phyloP scores from a whole-genome alignment of 2,888 invertebrate species.

The Pelosia muscerda region DNA sequence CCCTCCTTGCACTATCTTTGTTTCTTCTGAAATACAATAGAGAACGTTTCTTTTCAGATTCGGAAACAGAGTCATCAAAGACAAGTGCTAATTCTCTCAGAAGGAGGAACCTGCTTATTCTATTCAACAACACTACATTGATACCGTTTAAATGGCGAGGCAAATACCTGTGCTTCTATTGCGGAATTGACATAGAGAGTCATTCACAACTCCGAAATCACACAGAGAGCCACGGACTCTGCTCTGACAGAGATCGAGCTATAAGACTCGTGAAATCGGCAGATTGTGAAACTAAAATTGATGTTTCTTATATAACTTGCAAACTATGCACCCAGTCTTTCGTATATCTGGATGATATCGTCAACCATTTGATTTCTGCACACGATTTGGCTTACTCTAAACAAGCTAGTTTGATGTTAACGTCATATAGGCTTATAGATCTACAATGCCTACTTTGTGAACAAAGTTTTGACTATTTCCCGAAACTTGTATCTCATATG shows the following conservation, averaged over 20 bases:
- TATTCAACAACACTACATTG: slow-evolving; percentile 78
- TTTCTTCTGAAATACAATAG: slow-evolving; percentile 66
- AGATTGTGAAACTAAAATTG: slow-evolving; percentile 75
- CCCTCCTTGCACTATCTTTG: slow-evolving; percentile 30
- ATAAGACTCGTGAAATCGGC: slow-evolving; percentile 66
- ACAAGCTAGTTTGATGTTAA: slow-evolving; percentile 59
- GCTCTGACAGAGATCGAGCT: slow-evolving; percentile 63
- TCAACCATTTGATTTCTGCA: slow-evolving; percentile 61
- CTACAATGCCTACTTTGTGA: slow-evolving; percentile 70
- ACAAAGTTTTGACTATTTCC: slow-evolving; percentile 60
- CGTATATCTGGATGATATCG: slow-evolving; percentile 39
- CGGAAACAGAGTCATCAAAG: slow-evolving; percentile 61
- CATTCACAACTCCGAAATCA: slow-evolving; percentile 64
- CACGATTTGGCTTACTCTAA: slow-evolving; percentile 66
- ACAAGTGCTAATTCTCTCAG: slow-evolving; percentile 53
- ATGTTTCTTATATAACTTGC: slow-evolving; percentile 71
- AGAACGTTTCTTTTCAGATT: slow-evolving; percentile 79
- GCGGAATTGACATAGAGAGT: slow-evolving; percentile 64
- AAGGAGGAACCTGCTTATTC: slow-evolving; percentile 66
- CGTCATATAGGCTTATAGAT: slow-evolving; percentile 66
- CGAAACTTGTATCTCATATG: slow-evolving; percentile 68
- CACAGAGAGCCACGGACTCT: slow-evolving; percentile 66
- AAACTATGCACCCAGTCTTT: slow-evolving; percentile 61
- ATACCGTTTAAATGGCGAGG: slow-evolving; percentile 79
- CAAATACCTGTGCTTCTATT: slow-evolving; percentile 77